Evolutionary conservation across 2,113 vertebrate genomes (phyloP), one percentile per base, ranked within the genome.

Genomic region (Sula dactylatra): DNA sequence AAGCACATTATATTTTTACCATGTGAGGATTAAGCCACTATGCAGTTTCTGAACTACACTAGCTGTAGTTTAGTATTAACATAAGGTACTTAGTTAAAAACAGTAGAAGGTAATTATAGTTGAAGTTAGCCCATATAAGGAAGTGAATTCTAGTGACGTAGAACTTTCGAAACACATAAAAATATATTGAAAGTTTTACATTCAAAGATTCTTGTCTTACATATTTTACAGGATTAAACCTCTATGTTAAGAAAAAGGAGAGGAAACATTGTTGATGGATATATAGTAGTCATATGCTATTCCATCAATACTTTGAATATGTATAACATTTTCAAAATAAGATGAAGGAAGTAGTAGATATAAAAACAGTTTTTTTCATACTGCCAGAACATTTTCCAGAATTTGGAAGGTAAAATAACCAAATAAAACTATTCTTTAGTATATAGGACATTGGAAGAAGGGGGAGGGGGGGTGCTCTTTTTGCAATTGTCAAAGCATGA

Each of bases 71-170:
- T 95, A 94, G 42, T 38, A 94, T 82, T 96, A 87, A 71, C 5
- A 2, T 40, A 66, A 91, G 52, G 25, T 78, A 52, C 67, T 93
- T 71, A 86, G 78, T 88, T 90, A 71, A 95, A 96, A 97, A 92
- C 91, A 92, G 78, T 62, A 50, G 42, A 94, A 93, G 56, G 38
- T 84, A 93, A 90, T 89, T 82, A 85, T 65, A 91, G 93, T 92
- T 93, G 42, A 94, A 80, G 40, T 65, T 92, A 95, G 25, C 20
- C n/a, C 45, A 32, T 72, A 62, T 54, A 89, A 88, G 44, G 80
- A 73, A 82, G 18, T 65, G 27, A 91, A 82, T 81, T 89, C 59
- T 92, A 86, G 49, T 91, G 72, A 82, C 85, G 89, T 87, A 65
- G 44, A 67, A 82, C 50, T 77, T 92, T 81, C 83, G 44, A 91